A percentile compares a stretch with the other conserved stretches of the same genome.
Evolutionary conservation across 2,113 vertebrate species (phyloP).

Genomic region (Cebidichthys violaceus): DNA sequence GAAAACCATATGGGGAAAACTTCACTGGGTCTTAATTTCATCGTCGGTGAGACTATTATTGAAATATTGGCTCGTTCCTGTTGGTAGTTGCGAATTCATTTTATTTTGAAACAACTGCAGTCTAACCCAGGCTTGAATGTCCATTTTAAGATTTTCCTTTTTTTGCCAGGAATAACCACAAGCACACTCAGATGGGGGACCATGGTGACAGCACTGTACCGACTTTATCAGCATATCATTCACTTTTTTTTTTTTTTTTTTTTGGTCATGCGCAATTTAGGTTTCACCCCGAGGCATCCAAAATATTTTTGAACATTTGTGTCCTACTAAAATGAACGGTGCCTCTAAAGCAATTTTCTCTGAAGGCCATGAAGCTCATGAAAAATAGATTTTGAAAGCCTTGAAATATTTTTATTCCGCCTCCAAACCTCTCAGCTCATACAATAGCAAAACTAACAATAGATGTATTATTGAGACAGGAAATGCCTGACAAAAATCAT

Average conservation of each 20-base stretch:
- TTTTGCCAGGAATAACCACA: background rate
- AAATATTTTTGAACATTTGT: constrained; percentile 61
- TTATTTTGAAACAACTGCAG: background rate
- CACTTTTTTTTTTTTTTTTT: background rate
- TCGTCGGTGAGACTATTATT: background rate
- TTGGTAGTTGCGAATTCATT: background rate
- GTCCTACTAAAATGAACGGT: constrained; percentile 60
- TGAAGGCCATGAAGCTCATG: constrained; percentile 59
- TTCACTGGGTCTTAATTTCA: background rate
- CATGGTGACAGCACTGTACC: background rate
- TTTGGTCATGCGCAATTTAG: constrained; percentile 31
- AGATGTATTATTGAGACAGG: constrained; percentile 70
- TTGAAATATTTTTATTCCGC: constrained; percentile 65
- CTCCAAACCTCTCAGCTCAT: constrained; percentile 49
- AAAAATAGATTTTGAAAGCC: constrained; percentile 75
- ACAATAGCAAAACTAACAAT: constrained; percentile 64
- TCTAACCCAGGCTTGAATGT: background rate
- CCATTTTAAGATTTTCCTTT: background rate
- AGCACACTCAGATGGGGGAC: background rate
- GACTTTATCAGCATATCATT: constrained; percentile 35
- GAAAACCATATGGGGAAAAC: background rate
- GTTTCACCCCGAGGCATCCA: constrained; percentile 41
- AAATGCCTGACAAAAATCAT: constrained; percentile 72
- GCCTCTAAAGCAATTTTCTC: constrained; percentile 60
- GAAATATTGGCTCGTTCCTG: background rate